Conservation (phyloP, 1,140 invertebrate genomes). For the Eurytemora carolleeae region DNA sequence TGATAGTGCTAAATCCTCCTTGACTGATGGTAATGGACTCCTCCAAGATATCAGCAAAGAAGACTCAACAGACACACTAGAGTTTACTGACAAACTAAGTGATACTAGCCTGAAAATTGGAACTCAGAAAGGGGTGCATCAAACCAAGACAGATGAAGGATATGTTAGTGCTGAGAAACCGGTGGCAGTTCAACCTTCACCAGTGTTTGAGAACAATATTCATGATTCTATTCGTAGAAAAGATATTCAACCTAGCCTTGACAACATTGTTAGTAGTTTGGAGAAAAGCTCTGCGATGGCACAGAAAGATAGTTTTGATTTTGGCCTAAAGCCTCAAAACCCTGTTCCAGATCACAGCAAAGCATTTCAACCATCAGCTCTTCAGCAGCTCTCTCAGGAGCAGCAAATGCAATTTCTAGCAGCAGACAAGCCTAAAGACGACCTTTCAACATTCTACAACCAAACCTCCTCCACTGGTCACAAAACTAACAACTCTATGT, state of each 20-base stretch:
- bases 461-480: no score
- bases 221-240: not conserved
- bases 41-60: not conserved
- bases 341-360: no score
- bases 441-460: no score
- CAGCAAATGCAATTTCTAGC: not conserved
- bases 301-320: not conserved
- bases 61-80: not conserved
- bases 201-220: not conserved
- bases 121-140: not conserved
- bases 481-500: no score
- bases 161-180: slow-evolving; percentile 7
- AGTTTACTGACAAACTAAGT: not conserved
- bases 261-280: not conserved
- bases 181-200: not conserved
- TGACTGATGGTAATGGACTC: not conserved
- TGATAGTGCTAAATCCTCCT: not conserved
- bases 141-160: slow-evolving; percentile 3
- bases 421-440: no score
- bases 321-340: not conserved
- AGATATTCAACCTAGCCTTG: not conserved
- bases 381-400: no score
- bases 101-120: not conserved
- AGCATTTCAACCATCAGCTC: no score
- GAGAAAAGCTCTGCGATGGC: no score